Evolutionary conservation across 2,888 invertebrate genomes (phyloP), one percentile per base, ranked within the genome.

Genomic region (Syrphus vitripennis): DNA sequence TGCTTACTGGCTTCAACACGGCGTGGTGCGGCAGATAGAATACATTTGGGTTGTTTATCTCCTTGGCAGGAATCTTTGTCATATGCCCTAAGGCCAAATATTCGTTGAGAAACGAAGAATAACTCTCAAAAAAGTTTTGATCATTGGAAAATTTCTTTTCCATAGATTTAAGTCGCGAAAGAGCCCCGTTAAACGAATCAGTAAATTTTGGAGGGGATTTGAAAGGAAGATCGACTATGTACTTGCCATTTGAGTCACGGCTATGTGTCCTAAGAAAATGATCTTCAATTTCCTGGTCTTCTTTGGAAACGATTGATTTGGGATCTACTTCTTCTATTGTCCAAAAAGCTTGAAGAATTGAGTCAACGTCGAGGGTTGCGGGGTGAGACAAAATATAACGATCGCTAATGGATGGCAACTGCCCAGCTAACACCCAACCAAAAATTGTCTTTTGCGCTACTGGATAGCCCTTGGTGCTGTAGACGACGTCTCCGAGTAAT

Each of bases 1-100:
- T n/a, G n/a, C n/a, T n/a, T n/a, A n/a, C n/a, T n/a, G n/a, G n/a
- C n/a, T n/a, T n/a, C n/a, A n/a, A n/a, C n/a, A n/a, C n/a, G n/a
- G n/a, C n/a, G n/a, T 75, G 59, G 19, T 77, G 69, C 4, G 76
- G 76, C 3, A 78, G 55, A 31, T 71, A 72, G 21, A 69, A 77
- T 1, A 59, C 48, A n/a, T 71, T 65, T 10, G 24, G 45, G 1
- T 63, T 70, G 14, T 10, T n/a, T 14, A 71, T 40, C 31, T 78
- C 70, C 4, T 50, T 19, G 9, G 4, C 21, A 19, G 75, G 55
- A 14, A 65, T 16, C 12, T 37, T 26, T 0, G 53, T 2, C 77
- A 69, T 77, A 26, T 63, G 70, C 0, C 78, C 61, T 40, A 61
- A 40, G 1, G 50, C 16, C 4, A 78, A 34, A 53, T 78, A 70